A percentile compares a stretch with the other conserved stretches of the same genome.
These are phyloP conservation scores for Plectus sambesii DNA, from an alignment of 1,140 invertebrate species.

Conservation along the genomic window DNA sequence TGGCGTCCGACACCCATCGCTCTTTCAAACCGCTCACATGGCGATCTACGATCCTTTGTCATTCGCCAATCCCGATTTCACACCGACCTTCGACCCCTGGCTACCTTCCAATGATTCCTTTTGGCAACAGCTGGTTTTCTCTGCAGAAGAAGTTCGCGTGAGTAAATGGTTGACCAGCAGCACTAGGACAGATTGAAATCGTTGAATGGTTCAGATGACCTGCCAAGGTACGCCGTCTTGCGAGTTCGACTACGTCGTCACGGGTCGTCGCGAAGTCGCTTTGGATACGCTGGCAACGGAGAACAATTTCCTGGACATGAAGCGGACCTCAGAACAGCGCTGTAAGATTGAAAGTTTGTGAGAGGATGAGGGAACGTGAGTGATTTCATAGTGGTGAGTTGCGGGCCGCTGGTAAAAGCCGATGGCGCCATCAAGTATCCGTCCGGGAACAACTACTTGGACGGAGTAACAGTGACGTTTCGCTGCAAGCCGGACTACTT, in stretches of 20 bases:
- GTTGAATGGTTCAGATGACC: slow-evolving; percentile 18
- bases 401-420: slow-evolving; percentile 29
- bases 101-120: slow-evolving; percentile 15
- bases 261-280: slow-evolving; percentile 26
- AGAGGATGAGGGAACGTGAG: slow-evolving; percentile 1
- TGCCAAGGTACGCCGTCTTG: slow-evolving; percentile 27
- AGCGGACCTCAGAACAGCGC: slow-evolving; percentile 17
- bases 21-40: slow-evolving; percentile 21
- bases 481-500: slow-evolving; percentile 31
- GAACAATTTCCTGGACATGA: slow-evolving; percentile 27
- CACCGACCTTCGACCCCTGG: slow-evolving; percentile 27
- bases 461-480: slow-evolving; percentile 33
- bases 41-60: slow-evolving; percentile 29
- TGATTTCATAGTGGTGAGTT: slow-evolving; percentile 21
- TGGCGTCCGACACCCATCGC: slow-evolving; percentile 19
- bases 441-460: slow-evolving; percentile 27
- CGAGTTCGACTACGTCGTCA: slow-evolving; percentile 27
- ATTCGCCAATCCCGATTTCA: slow-evolving; percentile 29
- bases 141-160: slow-evolving; percentile 25
- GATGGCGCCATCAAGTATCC: slow-evolving; percentile 27
- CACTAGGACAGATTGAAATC: background rate
- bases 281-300: slow-evolving; percentile 26
- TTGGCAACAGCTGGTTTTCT: slow-evolving; percentile 24
- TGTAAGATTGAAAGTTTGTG: slow-evolving; percentile 10
- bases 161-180: slow-evolving; percentile 3